Evolutionary conservation across 92 coral and sea anemone species (phyloP).

Genomic region (Desmophyllum pertusum): DNA sequence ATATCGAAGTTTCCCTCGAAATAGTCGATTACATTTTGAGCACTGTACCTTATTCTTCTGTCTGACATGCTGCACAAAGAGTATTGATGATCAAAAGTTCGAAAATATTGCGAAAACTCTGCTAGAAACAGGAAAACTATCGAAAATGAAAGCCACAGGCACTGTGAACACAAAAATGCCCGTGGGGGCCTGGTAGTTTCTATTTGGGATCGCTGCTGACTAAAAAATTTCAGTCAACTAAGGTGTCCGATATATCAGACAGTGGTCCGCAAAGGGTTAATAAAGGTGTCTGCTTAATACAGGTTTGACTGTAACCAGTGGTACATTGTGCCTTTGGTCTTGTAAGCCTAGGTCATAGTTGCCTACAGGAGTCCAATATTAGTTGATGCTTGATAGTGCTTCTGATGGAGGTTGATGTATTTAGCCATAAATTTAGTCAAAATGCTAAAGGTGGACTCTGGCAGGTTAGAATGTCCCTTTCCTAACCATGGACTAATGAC

Average conservation of each 20-base stretch:
- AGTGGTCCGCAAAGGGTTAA: too few relatives aligned
- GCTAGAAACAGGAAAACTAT: neutral
- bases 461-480: conserved; percentile 27
- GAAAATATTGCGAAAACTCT: neutral
- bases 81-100: neutral
- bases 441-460: conserved; percentile 28
- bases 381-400: conserved; percentile 23
- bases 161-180: too few relatives aligned
- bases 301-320: too few relatives aligned
- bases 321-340: too few relatives aligned
- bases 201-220: too few relatives aligned
- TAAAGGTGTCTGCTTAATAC: neutral
- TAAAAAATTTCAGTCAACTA: too few relatives aligned
- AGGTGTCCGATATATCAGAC: too few relatives aligned
- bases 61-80: neutral
- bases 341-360: too few relatives aligned
- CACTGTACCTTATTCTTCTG: conserved; percentile 3
- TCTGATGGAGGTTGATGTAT: conserved; percentile 15
- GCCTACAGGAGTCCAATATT: neutral
- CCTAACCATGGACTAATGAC: neutral
- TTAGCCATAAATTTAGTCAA: neutral
- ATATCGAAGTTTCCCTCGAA: conserved; percentile 20
- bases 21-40: neutral
- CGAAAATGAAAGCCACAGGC: neutral
- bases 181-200: too few relatives aligned